Evolutionary conservation across 2,113 vertebrate genomes (phyloP), one percentile per base, ranked within the genome.

Genomic region (Danio rerio): DNA sequence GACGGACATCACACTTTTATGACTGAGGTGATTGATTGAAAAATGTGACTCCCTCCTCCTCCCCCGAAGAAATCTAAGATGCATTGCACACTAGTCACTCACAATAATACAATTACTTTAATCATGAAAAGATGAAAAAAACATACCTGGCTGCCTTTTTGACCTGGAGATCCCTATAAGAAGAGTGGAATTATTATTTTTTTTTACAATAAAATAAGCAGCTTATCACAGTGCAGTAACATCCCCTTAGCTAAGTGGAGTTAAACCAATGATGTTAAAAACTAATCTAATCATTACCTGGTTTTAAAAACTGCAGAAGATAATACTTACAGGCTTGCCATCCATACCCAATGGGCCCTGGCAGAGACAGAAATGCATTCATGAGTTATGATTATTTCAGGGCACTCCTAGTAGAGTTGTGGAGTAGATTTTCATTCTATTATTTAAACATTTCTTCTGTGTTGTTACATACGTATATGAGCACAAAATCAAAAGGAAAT

Each of bases 301-400:
- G 21, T 63, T 63, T 61, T 12, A 62, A 42, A 55, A 72, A 47
- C 11, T 65, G 40, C 18, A 76, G 40, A 68, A 56, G 56, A 50
- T 16, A 42, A 80, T 88, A 96, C 95, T 95, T 94, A 96, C 95
- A n/a, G 95, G 94, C 81, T 94, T 95, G 87, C 95, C 95, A 88
- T 96, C 95, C 94, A 96, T 90, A 84, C 95, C 95, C 86, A 96
- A 90, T 6, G 95, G 95, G 18, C 95, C 95, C 95, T 96, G 89
- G 88, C 78, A 87, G 0, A 72, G 90, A 88, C 9, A 68, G 47
- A 78, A 5, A 76, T 15, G n/a, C 3, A 63, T 45, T 71, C 16
- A 81, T 6, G 78, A 20, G 52, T 72, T 45, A 71, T 12, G 16
- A 43, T 45, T 47, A 68, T 68, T 68, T 47, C 42, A 68, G 42